A percentile compares a stretch with the other conserved stretches of the same genome.
These are phyloP conservation scores for Chymomyza caudatula DNA, from an alignment of 2,888 invertebrate species.

Conservation along the genomic window DNA sequence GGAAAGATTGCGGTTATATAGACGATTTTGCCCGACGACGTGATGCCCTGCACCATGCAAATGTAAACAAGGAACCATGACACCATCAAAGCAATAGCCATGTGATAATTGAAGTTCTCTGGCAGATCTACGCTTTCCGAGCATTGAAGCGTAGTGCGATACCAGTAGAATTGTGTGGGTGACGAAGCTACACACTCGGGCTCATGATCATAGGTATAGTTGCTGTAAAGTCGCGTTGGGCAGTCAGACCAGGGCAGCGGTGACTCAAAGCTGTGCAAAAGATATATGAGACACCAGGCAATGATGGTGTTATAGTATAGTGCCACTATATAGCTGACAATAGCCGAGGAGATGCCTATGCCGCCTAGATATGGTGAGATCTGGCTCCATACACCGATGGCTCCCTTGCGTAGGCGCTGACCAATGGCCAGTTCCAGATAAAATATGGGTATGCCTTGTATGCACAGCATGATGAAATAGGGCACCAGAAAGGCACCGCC, in stretches of 20 bases:
- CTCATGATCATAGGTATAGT: slow-evolving; percentile 87
- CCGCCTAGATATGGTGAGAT: slow-evolving; percentile 90
- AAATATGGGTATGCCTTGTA: slow-evolving; percentile 97
- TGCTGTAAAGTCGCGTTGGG: slow-evolving; percentile 88
- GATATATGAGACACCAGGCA: slow-evolving; percentile 97
- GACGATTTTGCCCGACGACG: slow-evolving; percentile 97
- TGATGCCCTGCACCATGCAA: slow-evolving; percentile 98
- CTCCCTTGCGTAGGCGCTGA: slow-evolving; percentile 93
- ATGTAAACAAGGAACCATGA: slow-evolving; percentile 97
- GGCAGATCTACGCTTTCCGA: slow-evolving; percentile 92
- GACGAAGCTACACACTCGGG: slow-evolving; percentile 91
- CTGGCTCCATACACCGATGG: slow-evolving; percentile 97
- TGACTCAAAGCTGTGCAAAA: slow-evolving; percentile 94
- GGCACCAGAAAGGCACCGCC: slow-evolving; percentile 98
- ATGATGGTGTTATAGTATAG: slow-evolving; percentile 98
- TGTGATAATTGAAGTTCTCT: slow-evolving; percentile 93
- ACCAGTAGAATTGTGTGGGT: slow-evolving; percentile 97
- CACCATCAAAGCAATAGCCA: slow-evolving; percentile 89
- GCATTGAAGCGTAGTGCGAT: slow-evolving; percentile 92
- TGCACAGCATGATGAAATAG: slow-evolving; percentile 95
- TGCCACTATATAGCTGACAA: slow-evolving; percentile 97
- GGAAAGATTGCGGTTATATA: slow-evolving; percentile 98
- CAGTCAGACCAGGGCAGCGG: slow-evolving; percentile 95
- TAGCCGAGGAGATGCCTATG: slow-evolving; percentile 95
- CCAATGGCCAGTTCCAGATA: slow-evolving; percentile 97